These are phyloP conservation scores for Rhorus exstirpatorius DNA, from an alignment of 2,888 invertebrate genomes.

Conservation along the genomic window DNA sequence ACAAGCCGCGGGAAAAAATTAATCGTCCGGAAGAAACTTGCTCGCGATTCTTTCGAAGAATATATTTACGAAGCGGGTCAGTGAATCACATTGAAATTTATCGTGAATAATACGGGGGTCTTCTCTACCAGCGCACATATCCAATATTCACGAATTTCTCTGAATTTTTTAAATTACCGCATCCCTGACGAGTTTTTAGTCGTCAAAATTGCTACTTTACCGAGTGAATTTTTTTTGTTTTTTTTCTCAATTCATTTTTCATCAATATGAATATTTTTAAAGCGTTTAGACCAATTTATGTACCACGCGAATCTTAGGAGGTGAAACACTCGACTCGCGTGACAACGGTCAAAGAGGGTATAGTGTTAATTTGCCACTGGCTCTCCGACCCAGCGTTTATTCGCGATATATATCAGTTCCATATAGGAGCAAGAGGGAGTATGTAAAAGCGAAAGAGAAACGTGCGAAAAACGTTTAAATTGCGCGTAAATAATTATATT, in stretches of 20 bases:
- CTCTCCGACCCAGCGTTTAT: not conserved
- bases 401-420: not conserved
- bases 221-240: no score
- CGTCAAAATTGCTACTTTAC: no score
- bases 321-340: constrained; percentile 11
- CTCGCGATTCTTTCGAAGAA: no score
- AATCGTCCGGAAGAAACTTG: no score
- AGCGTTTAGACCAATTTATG: not conserved
- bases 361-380: not conserved
- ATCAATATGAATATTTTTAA: not conserved
- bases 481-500: constrained; percentile 86
- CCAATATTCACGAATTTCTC: no score
- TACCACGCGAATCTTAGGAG: not conserved
- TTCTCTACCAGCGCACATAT: no score
- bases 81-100: no score
- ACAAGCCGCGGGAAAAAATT: no score
- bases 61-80: no score
- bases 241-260: not conserved
- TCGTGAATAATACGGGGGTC: no score
- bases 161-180: no score
- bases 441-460: constrained; percentile 61
- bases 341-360: constrained; percentile 51
- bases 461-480: constrained; percentile 85
- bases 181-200: no score
- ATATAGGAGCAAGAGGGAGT: not conserved